Evolutionary conservation across 1,140 invertebrate genomes (phyloP).

Genomic region (Mactra quadrangularis): DNA sequence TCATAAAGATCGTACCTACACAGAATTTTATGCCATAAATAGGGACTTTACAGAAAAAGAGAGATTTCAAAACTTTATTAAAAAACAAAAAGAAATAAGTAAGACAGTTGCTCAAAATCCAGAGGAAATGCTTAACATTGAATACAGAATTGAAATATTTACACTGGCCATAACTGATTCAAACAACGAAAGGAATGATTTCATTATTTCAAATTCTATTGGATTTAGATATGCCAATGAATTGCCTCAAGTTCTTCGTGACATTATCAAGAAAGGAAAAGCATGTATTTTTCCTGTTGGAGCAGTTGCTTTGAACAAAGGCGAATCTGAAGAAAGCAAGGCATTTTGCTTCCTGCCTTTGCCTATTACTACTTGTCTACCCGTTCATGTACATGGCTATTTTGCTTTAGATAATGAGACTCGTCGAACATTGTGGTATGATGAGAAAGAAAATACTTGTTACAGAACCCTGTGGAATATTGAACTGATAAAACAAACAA

Average conservation of each 20-base stretch:
- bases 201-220: conserved; percentile 67
- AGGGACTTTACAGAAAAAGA: conserved; percentile 48
- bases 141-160: too few relatives aligned
- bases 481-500: conserved; percentile 65
- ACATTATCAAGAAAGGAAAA: conserved; percentile 61
- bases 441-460: conserved; percentile 49
- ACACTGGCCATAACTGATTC: too few relatives aligned
- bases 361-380: conserved; percentile 74
- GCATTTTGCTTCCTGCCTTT: conserved; percentile 80
- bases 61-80: too few relatives aligned
- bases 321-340: conserved; percentile 17
- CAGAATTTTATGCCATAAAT: conserved; percentile 29
- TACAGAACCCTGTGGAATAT: conserved; percentile 75
- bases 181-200: background rate
- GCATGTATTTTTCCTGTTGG: conserved; percentile 73
- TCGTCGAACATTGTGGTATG: conserved; percentile 75
- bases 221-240: conserved; percentile 64
- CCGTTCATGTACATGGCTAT: conserved; percentile 81
- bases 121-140: conserved; percentile 3
- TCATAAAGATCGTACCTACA: conserved; percentile 33
- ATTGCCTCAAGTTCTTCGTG: conserved; percentile 46
- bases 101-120: background rate
- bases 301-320: conserved; percentile 70
- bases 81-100: too few relatives aligned
- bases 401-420: conserved; percentile 81